These are phyloP conservation scores for Anthoptus insignis DNA, from an alignment of 2,888 invertebrate genomes.

Conservation along the genomic window DNA sequence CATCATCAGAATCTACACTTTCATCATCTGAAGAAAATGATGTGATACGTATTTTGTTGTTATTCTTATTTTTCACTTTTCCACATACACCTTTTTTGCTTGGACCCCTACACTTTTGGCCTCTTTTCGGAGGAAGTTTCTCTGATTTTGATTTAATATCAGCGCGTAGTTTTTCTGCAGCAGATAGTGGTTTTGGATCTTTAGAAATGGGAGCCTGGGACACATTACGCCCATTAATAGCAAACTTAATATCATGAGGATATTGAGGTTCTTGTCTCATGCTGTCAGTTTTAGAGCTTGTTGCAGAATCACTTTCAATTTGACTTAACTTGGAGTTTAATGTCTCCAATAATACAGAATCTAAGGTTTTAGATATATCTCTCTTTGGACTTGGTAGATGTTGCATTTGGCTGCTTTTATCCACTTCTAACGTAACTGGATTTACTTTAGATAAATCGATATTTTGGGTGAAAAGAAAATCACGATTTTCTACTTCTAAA, in stretches of 20 bases:
- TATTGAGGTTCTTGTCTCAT: slow-evolving; percentile 86
- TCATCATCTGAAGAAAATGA: slow-evolving; percentile 93
- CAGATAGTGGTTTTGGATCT: slow-evolving; percentile 77
- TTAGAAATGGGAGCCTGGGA: slow-evolving; percentile 75
- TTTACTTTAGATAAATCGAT: slow-evolving; percentile 92
- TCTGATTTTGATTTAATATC: slow-evolving; percentile 87
- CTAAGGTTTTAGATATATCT: slow-evolving; percentile 90
- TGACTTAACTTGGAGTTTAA: slow-evolving; percentile 91
- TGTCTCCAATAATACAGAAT: slow-evolving; percentile 89
- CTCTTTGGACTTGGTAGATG: slow-evolving; percentile 90
- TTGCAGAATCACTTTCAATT: slow-evolving; percentile 92
- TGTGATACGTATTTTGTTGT: slow-evolving; percentile 91
- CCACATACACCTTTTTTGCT: slow-evolving; percentile 85
- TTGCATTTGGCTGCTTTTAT: slow-evolving; percentile 88
- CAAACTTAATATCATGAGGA: slow-evolving; percentile 84
- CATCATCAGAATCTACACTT: slow-evolving; percentile 92
- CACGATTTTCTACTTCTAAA: slow-evolving; percentile 84
- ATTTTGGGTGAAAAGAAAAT: slow-evolving; percentile 91
- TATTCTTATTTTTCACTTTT: slow-evolving; percentile 88
- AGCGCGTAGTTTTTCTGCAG: slow-evolving; percentile 81
- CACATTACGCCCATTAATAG: slow-evolving; percentile 78
- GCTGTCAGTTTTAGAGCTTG: slow-evolving; percentile 91
- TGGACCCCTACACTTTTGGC: slow-evolving; percentile 88
- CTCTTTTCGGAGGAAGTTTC: slow-evolving; percentile 88
- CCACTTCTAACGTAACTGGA: slow-evolving; percentile 90